Conservation (phyloP, 1,140 invertebrate genomes). For the Dendroctonus valens region DNA sequence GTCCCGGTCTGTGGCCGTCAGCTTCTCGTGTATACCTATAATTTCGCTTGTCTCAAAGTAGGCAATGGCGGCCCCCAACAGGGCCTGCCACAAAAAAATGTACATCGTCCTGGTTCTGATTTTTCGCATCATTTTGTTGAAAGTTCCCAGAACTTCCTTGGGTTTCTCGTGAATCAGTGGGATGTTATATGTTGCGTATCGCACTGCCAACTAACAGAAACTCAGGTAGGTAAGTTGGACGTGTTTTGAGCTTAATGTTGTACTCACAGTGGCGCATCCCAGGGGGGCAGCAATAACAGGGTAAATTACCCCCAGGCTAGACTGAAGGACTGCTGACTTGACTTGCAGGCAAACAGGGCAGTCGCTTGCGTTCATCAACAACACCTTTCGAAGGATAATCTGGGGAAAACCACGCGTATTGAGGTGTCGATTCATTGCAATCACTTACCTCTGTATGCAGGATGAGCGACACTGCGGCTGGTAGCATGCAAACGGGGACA, state of each 20-base stretch:
- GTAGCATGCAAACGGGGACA: constrained; percentile 51
- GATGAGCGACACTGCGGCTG: constrained; percentile 48
- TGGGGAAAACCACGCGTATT: constrained; percentile 27
- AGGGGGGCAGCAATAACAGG: constrained; percentile 51
- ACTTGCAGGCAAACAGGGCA: constrained; percentile 52
- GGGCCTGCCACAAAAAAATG: constrained; percentile 49
- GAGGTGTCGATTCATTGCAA: not conserved
- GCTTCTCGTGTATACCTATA: constrained; percentile 44
- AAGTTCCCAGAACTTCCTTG: constrained; percentile 47
- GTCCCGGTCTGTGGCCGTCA: not conserved
- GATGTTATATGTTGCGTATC: constrained; percentile 52
- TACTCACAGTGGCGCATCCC: constrained; percentile 48
- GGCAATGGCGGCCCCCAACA: constrained; percentile 50
- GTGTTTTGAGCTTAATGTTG: not conserved
- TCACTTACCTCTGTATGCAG: constrained; percentile 47
- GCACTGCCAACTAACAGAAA: constrained; percentile 50
- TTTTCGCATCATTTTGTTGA: constrained; percentile 49
- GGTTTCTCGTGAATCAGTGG: constrained; percentile 52
- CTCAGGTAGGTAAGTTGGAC: not conserved
- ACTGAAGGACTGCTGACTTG: constrained; percentile 50
- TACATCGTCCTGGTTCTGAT: constrained; percentile 47
- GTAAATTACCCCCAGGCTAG: constrained; percentile 47
- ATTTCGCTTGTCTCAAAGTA: constrained; percentile 49
- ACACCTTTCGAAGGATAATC: constrained; percentile 48
- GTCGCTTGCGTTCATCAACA: constrained; percentile 42